Conservation (phyloP, 2,797 vertebrate genomes). For the Poeciliopsis infans region DNA sequence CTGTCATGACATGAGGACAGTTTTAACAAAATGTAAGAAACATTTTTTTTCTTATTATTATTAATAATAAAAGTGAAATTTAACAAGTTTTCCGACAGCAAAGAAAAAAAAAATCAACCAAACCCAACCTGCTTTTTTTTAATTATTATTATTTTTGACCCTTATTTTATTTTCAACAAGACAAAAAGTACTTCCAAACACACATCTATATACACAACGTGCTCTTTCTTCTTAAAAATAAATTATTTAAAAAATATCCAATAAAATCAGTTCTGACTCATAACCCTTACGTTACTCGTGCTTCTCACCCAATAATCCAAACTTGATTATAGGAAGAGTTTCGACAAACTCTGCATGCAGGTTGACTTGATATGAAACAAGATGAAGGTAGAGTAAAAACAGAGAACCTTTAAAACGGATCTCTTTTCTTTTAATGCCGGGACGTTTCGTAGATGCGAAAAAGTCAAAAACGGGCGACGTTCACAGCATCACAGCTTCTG, state of each 20-base stretch:
- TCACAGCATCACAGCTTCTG: not conserved
- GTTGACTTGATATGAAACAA: not conserved
- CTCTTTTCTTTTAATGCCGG: conserved; percentile 6
- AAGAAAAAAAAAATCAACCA: not conserved
- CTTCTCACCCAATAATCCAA: not conserved
- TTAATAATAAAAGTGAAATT: not conserved
- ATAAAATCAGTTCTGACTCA: not conserved
- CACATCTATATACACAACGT: not conserved
- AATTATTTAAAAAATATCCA: not conserved
- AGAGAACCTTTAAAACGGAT: not conserved
- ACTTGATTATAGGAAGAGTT: not conserved
- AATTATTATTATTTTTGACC: not conserved
- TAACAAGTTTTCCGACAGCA: not conserved
- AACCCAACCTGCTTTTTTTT: not conserved
- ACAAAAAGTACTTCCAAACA: not conserved
- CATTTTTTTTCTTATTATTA: too few relatives aligned
- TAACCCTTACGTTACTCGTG: not conserved
- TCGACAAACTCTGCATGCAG: conserved; percentile 3
- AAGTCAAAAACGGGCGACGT: conserved; percentile 8
- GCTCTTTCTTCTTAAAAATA: not conserved
- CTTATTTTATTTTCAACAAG: not conserved
- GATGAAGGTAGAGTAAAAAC: not conserved
- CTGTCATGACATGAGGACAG: too few relatives aligned
- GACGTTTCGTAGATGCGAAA: conserved; percentile 1
- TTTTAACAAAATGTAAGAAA: too few relatives aligned